Evolutionary conservation across 2,888 invertebrate genomes (phyloP), one percentile per base, ranked within the genome.

Genomic region (Helleia helle): DNA sequence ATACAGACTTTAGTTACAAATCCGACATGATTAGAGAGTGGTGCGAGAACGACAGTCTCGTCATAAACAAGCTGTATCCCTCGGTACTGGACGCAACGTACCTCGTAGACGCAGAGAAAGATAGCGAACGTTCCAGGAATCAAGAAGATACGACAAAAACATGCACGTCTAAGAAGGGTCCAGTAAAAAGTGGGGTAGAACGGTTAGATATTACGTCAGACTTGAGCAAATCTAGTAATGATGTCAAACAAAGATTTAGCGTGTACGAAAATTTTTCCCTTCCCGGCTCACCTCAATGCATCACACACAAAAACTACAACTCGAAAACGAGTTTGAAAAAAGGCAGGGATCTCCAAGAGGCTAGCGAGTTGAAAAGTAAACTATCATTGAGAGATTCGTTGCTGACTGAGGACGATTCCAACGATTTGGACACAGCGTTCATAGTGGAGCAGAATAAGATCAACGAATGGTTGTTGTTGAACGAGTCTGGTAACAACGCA

Each of bases 261-360:
- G 58, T 79, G 1, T 83, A 80, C 22, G 70, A 83, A 41, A 76
- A 84, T 43, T 84, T 84, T 43, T 83, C 83, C 0, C 44, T 83
- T 9, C 81, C 83, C 0, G 79, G 81, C 1, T 83, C 83, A 1
- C 83, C 83, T 0, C 72, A 59, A 30, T 65, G 62, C 40, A 74
- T 84, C 18, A 67, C 65, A 0, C 83, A 83, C 48, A 65, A 42
- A 13, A 84, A 84, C 48, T 84, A 84, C 44, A 69, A 80, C n/a
- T 56, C 68, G 0, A 83, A 76, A 47, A 72, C 55, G 4, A 71
- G 57, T 54, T 54, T 83, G 17, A 75, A 66, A 42, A 74, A 65
- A 43, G 25, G 25, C 11, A n/a, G 44, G 5, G 28, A 31, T 26
- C 9, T 4, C 18, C 3, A 22, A 24, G n/a, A n/a, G n/a, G 53